Conservation (phyloP, 2,888 invertebrate species). For the Arctia plantaginis region DNA sequence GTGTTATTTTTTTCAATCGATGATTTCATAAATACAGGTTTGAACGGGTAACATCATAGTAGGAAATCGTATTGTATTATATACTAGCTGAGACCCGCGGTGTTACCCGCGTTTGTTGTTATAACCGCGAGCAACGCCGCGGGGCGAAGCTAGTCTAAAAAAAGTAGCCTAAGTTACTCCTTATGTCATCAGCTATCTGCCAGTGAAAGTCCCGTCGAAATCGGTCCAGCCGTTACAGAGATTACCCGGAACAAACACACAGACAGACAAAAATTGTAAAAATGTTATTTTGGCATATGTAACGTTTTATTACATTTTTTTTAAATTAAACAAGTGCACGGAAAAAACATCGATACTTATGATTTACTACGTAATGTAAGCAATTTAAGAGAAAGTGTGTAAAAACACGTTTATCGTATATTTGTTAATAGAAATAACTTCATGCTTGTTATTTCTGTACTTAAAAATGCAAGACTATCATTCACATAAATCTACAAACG, state of each 20-base stretch:
- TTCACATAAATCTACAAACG: conserved; percentile 27
- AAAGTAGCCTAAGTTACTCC: too few species aligned
- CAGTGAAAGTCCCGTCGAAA: too few species aligned
- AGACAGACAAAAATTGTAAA: too few species aligned
- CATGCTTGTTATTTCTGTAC: conserved; percentile 10
- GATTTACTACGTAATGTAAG: background rate
- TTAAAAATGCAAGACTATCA: conserved; percentile 37
- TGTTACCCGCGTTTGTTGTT: too few species aligned
- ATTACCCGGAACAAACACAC: too few species aligned
- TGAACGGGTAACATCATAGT: background rate
- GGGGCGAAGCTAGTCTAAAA: too few species aligned
- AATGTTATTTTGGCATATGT: too few species aligned
- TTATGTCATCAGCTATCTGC: too few species aligned
- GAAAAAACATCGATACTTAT: background rate
- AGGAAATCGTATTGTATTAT: background rate
- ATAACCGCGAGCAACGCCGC: too few species aligned
- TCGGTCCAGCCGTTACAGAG: too few species aligned
- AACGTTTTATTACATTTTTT: background rate
- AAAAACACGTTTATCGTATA: background rate
- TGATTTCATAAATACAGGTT: background rate
- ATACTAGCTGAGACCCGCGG: too few species aligned
- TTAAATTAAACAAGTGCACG: background rate
- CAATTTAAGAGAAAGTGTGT: background rate
- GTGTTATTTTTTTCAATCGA: background rate
- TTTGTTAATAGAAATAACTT: background rate